Conservation (phyloP, 2,113 vertebrate genomes). For the Cololabis saira region DNA sequence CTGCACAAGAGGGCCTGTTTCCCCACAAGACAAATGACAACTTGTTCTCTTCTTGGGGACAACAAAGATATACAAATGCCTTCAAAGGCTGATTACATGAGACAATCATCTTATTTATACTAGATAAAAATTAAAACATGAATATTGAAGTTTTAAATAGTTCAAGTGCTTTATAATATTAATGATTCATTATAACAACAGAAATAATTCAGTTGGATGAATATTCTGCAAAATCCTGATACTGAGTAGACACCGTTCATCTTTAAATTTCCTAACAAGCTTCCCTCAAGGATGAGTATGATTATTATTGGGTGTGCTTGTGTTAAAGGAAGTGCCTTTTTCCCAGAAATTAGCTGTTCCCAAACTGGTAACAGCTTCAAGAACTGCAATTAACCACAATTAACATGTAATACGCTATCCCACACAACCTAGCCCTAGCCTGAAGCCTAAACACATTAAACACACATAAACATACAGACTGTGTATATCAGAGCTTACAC, state of each 20-base stretch:
- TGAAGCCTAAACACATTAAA: slow-evolving; percentile 46
- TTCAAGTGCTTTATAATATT: background rate
- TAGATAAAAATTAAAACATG: background rate
- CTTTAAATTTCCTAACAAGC: background rate
- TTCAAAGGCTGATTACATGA: too few relatives aligned
- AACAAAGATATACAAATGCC: background rate
- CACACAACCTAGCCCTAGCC: slow-evolving; percentile 46
- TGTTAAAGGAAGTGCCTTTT: slow-evolving; percentile 7
- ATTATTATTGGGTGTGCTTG: slow-evolving; percentile 5
- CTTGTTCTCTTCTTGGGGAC: background rate
- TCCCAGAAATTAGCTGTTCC: slow-evolving; percentile 4
- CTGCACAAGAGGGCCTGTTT: background rate
- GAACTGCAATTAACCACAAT: slow-evolving; percentile 35
- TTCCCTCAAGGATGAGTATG: background rate
- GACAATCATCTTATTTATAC: too few relatives aligned
- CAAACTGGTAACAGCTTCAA: slow-evolving; percentile 11
- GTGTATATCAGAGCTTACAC: background rate
- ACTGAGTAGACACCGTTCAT: background rate
- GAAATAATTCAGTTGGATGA: too few relatives aligned
- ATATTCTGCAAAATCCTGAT: too few relatives aligned
- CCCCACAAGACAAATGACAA: slow-evolving; percentile 2
- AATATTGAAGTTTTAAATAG: background rate
- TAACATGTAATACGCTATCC: slow-evolving; percentile 22
- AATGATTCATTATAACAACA: too few relatives aligned
- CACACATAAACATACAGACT: background rate